Base-by-base conservation (phyloP, 1,140 invertebrate genomes). In the Drosophila teissieri region DNA sequence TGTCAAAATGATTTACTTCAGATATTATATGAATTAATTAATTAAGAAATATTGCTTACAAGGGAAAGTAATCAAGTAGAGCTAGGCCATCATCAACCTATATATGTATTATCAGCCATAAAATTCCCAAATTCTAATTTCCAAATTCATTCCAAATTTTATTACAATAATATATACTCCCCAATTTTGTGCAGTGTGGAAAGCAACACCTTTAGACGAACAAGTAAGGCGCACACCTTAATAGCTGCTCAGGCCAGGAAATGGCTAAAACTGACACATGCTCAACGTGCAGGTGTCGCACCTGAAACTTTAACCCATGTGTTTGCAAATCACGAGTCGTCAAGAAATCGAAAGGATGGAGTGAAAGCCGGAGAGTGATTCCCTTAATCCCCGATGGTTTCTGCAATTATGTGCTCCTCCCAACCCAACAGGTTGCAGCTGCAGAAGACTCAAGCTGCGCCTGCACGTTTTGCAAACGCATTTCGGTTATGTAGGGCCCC, bases 401-500 rank as follows among this genome's bases (percentile, higher is more conserved):
- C 42, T 34, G 51, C 42, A 70, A 68, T 44, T 65, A 65, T 68
- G 24, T 36, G 31, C 39, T 22, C 31, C 24, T 15, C 22, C 19
- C 51, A 8, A 17, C 22, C n/a, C 51, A 8, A 22, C 57, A n/a
- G 36, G 14, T 46, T 58, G 61, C 40, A 61, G 10, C 19, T 27
- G 19, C 31, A 4, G n/a, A 19, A 10, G 14, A 11, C 12, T 46
- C 36, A 8, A 24, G 44, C 17, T 17, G 31, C n/a, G 6, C 10
- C 15, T 49, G 63, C 67, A 70, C 67, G 67, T 70, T 70, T 70
- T 70, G 19, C 68, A 11, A 70, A 69, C 67, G 44, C 64, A 70
- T 56, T 70, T 46, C 27, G 51, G 65, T 70, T 70, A 70, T 70
- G 68, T 52, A 70, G n/a, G n/a, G 44, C 44, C 22, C 36, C 52